These are phyloP conservation scores for Chelon labrosus DNA, from an alignment of 2,797 vertebrate species.

Conservation along the genomic window DNA sequence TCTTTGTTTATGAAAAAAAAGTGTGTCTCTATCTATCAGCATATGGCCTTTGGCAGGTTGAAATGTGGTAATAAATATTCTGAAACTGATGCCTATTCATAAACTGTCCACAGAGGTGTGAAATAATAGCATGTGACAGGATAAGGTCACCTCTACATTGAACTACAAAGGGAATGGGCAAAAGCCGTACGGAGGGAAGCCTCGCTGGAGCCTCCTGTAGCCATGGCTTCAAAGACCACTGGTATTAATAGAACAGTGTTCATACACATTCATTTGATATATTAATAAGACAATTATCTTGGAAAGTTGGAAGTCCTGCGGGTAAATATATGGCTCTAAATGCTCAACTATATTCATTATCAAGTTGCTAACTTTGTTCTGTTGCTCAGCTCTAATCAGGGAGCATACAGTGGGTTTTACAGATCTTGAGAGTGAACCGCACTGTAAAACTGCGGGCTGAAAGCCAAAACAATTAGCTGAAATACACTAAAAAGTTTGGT, in stretches of 20 bases:
- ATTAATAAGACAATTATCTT: not conserved
- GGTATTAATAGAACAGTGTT: constrained; percentile 33
- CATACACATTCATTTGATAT: constrained; percentile 3
- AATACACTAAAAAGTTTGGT: not conserved
- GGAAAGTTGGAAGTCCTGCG: not conserved
- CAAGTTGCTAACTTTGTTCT: not conserved
- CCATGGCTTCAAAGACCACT: constrained; percentile 56
- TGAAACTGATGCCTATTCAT: constrained; percentile 41
- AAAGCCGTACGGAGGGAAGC: constrained; percentile 21
- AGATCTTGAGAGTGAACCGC: constrained; percentile 8
- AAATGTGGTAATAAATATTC: constrained; percentile 27
- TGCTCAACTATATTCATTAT: not conserved
- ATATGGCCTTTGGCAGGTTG: constrained; percentile 4
- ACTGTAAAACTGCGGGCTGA: not conserved
- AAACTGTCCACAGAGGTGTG: constrained; percentile 36
- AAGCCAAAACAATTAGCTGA: constrained; percentile 7
- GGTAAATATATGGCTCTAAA: not conserved
- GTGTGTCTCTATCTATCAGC: not conserved
- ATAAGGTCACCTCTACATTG: constrained; percentile 38
- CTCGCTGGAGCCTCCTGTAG: constrained; percentile 28
- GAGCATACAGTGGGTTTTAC: constrained; percentile 5
- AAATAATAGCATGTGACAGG: constrained; percentile 49
- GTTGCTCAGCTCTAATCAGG: not conserved
- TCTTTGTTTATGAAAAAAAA: constrained; percentile 3
- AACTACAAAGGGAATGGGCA: constrained; percentile 51